Conservation (phyloP, 2,797 vertebrate species). For the Pantherophis vulpinus region DNA sequence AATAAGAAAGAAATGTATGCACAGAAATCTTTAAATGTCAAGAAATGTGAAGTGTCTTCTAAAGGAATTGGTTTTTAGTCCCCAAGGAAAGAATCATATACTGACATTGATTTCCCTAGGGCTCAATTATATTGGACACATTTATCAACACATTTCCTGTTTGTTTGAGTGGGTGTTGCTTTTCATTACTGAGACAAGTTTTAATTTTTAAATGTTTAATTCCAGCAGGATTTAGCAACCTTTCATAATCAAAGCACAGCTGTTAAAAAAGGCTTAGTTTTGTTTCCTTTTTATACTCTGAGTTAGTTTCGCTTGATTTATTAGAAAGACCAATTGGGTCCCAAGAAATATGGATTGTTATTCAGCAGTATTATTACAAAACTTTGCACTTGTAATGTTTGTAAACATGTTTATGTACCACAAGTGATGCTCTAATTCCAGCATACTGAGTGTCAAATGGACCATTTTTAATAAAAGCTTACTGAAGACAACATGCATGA, state of each 20-base stretch:
- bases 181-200: constrained; percentile 27
- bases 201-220: constrained; percentile 36
- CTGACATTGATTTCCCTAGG: constrained; percentile 10
- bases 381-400: neutral
- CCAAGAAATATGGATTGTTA: neutral
- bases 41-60: neutral
- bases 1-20: neutral
- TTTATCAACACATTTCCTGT: constrained; percentile 6
- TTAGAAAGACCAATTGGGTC: neutral
- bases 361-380: neutral
- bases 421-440: neutral
- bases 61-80: constrained; percentile 16
- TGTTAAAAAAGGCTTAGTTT: constrained; percentile 15
- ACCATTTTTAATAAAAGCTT: constrained; percentile 21
- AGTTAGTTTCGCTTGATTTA: constrained; percentile 8
- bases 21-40: neutral
- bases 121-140: neutral
- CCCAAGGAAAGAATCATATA: neutral
- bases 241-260: constrained; percentile 26
- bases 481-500: neutral
- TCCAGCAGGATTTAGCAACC: constrained; percentile 29
- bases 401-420: neutral
- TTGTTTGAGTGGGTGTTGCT: neutral
- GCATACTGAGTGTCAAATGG: neutral
- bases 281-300: neutral